Conservation (phyloP, 1,140 invertebrate genomes). For the Philaenus spumarius region DNA sequence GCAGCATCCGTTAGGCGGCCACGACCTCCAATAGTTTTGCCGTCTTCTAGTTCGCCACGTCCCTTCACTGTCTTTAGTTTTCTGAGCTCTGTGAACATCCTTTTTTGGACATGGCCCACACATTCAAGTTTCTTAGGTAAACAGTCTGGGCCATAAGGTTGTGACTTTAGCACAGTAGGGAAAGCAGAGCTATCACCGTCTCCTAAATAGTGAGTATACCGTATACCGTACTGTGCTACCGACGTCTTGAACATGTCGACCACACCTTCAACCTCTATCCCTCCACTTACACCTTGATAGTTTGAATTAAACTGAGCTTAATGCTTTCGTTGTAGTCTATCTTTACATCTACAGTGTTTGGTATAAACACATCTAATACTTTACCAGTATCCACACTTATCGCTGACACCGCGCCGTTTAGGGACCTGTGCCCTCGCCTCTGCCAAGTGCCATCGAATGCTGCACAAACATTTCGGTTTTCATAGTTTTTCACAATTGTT, state of each 20-base stretch:
- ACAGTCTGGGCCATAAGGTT: conserved; percentile 4
- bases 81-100: conserved; percentile 4
- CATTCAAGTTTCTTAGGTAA: background rate
- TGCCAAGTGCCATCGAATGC: conserved; percentile 19
- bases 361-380: background rate
- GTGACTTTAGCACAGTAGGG: conserved; percentile 1
- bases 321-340: too few species aligned
- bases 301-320: conserved; percentile 13
- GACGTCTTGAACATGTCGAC: conserved; percentile 1
- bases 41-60: conserved; percentile 1
- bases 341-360: too few species aligned
- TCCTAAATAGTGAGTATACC: conserved; percentile 24
- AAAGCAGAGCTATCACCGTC: conserved; percentile 25
- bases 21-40: conserved; percentile 1
- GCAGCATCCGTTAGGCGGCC: conserved; percentile 2
- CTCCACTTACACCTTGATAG: conserved; percentile 23
- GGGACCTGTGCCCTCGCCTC: conserved; percentile 11
- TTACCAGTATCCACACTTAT: background rate
- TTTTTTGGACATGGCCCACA: conserved; percentile 19
- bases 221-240: conserved; percentile 7
- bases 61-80: conserved; percentile 1
- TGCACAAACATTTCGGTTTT: too few species aligned
- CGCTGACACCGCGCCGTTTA: background rate
- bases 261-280: conserved; percentile 23
- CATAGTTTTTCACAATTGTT: too few species aligned